These are phyloP conservation scores for Ochotona curzoniae DNA, from an alignment of 2,113 vertebrate species.

Conservation along the genomic window DNA sequence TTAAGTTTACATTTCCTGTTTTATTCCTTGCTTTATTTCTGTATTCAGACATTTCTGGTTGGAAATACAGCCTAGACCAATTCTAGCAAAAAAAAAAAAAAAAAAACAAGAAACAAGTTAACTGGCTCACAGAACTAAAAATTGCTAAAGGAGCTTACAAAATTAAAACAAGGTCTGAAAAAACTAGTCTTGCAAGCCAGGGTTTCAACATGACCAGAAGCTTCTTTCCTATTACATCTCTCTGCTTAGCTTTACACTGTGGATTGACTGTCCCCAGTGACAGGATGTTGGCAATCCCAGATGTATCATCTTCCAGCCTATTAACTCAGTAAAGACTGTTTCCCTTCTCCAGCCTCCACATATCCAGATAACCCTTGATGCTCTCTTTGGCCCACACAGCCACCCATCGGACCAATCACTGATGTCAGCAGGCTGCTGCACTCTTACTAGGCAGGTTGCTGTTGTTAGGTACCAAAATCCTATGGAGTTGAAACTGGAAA, in stretches of 20 bases:
- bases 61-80: background rate
- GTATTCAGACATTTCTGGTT: background rate
- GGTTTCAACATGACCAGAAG: too few relatives aligned
- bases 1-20: background rate
- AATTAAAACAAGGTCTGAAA: background rate
- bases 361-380: background rate
- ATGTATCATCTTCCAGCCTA: background rate
- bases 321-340: background rate
- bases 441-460: background rate
- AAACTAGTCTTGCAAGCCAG: background rate
- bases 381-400: background rate
- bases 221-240: background rate
- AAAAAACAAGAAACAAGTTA: background rate
- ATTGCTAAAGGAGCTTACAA: background rate
- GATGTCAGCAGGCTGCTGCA: background rate
- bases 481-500: background rate
- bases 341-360: background rate
- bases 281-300: background rate
- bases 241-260: background rate
- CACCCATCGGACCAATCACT: background rate
- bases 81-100: background rate
- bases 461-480: background rate
- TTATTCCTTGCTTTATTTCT: background rate
- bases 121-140: background rate
- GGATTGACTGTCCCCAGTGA: background rate